A percentile compares a stretch with the other conserved stretches of the same genome.
Evolutionary conservation across 2,888 invertebrate genomes (phyloP).

Genomic region (Chironomus tentans): DNA sequence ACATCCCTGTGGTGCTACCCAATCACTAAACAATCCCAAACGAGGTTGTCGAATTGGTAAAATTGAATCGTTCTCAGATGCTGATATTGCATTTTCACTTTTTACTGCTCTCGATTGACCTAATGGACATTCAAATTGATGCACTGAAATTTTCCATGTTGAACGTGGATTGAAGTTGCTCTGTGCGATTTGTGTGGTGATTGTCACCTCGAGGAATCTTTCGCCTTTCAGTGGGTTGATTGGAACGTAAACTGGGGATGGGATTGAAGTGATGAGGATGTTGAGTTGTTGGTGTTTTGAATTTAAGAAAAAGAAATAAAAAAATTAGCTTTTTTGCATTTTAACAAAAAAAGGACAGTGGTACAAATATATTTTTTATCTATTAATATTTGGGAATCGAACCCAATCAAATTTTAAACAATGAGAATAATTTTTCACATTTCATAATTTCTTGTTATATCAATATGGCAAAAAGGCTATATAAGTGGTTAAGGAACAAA

Average conservation of each 20-base stretch:
- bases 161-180: conserved; percentile 46
- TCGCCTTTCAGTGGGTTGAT: conserved; percentile 36
- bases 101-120: conserved; percentile 10
- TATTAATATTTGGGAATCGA: too few relatives aligned
- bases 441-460: too few relatives aligned
- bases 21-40: conserved; percentile 29
- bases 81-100: conserved; percentile 28
- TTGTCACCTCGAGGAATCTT: conserved; percentile 42
- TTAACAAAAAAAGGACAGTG: too few relatives aligned
- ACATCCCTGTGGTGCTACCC: conserved; percentile 53
- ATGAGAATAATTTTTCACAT: too few relatives aligned
- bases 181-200: conserved; percentile 43
- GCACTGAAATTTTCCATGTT: conserved; percentile 53
- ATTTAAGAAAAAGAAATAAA: neutral
- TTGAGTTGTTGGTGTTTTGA: neutral
- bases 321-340: too few relatives aligned
- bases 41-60: neutral
- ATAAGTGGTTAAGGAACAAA: too few relatives aligned
- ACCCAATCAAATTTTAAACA: too few relatives aligned
- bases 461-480: too few relatives aligned
- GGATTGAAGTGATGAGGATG: neutral
- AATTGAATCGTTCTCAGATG: neutral
- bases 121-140: conserved; percentile 50
- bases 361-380: too few relatives aligned
- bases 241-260: conserved; percentile 34